These are phyloP conservation scores for Poecilia velifera DNA, from an alignment of 2,797 vertebrate species.

Conservation along the genomic window DNA sequence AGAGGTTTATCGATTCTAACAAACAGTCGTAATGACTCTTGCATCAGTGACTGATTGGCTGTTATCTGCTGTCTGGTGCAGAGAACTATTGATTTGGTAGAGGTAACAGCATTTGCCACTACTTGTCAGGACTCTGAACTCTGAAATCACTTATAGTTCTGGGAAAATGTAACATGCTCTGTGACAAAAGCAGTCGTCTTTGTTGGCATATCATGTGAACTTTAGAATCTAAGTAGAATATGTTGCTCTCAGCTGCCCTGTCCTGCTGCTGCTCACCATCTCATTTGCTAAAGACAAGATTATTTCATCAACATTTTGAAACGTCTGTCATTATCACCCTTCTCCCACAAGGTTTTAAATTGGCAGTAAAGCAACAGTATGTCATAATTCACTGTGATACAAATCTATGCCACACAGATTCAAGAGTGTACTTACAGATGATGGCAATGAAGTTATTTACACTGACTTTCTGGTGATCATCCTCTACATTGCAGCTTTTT, in stretches of 20 bases:
- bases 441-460: not conserved
- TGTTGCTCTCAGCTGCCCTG: not conserved
- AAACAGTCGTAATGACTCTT: not conserved
- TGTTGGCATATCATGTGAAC: too few relatives aligned
- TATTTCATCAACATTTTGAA: not conserved
- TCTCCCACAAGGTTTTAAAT: not conserved
- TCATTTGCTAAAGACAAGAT: not conserved
- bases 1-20: not conserved
- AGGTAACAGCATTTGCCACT: not conserved
- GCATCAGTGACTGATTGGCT: not conserved
- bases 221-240: not conserved
- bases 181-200: not conserved
- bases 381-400: not conserved
- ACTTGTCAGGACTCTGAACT: conserved; percentile 11
- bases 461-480: not conserved
- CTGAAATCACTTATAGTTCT: not conserved
- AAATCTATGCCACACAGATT: not conserved
- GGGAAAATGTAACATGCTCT: not conserved
- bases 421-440: not conserved
- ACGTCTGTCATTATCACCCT: not conserved
- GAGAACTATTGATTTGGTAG: not conserved
- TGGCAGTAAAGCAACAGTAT: not conserved
- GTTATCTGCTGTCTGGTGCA: not conserved
- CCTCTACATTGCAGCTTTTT: not conserved
- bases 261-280: not conserved